Evolutionary conservation across 2,888 invertebrate genomes (phyloP).

Genomic region (Poecilus cupreus): DNA sequence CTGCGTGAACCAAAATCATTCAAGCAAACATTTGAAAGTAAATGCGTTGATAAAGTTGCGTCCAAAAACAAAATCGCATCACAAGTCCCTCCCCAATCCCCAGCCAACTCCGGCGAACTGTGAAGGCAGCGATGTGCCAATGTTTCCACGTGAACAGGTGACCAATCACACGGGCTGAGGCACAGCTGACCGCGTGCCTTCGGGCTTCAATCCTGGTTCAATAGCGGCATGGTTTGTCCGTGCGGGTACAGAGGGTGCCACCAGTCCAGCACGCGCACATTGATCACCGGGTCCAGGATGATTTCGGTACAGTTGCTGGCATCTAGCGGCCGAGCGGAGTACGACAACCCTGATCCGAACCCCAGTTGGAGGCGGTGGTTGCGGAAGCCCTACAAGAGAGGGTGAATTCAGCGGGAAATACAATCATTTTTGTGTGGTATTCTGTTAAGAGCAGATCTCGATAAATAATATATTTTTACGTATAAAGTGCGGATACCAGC

Average conservation of each 20-base stretch:
- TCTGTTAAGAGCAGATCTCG: too few relatives aligned
- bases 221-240: constrained; percentile 64
- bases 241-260: constrained; percentile 78
- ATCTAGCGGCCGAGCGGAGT: constrained; percentile 68
- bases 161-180: not conserved
- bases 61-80: constrained; percentile 9
- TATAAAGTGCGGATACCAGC: too few relatives aligned
- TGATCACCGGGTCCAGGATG: constrained; percentile 74
- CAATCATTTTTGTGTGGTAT: too few relatives aligned
- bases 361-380: constrained; percentile 75
- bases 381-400: constrained; percentile 70
- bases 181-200: constrained; percentile 41
- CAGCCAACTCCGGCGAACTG: not conserved
- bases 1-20: not conserved
- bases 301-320: constrained; percentile 70
- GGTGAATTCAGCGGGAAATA: not conserved
- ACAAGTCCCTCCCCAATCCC: not conserved
- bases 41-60: not conserved
- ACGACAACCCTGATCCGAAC: constrained; percentile 73
- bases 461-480: too few relatives aligned
- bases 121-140: not conserved
- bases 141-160: constrained; percentile 39
- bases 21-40: constrained; percentile 23
- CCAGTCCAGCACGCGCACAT: constrained; percentile 78
- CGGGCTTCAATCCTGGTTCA: constrained; percentile 65